Conservation (phyloP, 2,888 invertebrate genomes). For the Drosophila hawaiiensis region DNA sequence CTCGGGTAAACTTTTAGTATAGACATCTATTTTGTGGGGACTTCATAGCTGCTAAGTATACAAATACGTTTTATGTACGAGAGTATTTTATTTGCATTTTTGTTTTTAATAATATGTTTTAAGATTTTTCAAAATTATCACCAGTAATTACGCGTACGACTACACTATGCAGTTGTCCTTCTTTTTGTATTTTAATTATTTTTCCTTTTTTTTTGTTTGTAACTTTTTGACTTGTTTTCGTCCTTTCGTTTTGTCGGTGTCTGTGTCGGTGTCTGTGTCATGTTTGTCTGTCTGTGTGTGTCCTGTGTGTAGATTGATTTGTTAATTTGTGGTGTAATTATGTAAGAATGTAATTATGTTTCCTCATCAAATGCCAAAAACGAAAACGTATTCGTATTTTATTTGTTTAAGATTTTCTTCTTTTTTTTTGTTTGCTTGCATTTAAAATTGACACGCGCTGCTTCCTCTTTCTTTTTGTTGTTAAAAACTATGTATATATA, state of each 20-base stretch:
- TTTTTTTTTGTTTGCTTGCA: slow-evolving; percentile 38
- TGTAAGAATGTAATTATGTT: slow-evolving; percentile 60
- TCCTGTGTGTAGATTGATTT: slow-evolving; percentile 47
- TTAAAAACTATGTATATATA: slow-evolving; percentile 69
- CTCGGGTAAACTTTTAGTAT: slow-evolving; percentile 49
- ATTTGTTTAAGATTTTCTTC: slow-evolving; percentile 22
- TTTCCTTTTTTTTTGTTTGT: slow-evolving; percentile 20
- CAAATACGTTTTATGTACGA: slow-evolving; percentile 43
- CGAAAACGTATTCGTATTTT: slow-evolving; percentile 45
- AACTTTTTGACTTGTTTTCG: slow-evolving; percentile 32
- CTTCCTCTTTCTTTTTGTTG: slow-evolving; percentile 53
- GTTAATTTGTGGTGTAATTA: slow-evolving; percentile 81
- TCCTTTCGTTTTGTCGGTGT: slow-evolving; percentile 31
- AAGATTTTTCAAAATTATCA: slow-evolving; percentile 83
- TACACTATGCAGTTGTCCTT: slow-evolving; percentile 80
- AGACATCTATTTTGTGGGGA: slow-evolving; percentile 72
- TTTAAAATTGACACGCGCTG: slow-evolving; percentile 78
- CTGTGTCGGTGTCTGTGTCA: slow-evolving; percentile 43
- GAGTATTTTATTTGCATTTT: slow-evolving; percentile 40
- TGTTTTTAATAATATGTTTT: slow-evolving; percentile 49
- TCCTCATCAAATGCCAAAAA: slow-evolving; percentile 50
- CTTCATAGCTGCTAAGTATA: slow-evolving; percentile 66
- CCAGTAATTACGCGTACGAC: slow-evolving; percentile 84
- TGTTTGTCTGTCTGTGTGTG: slow-evolving; percentile 51
- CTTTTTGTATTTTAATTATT: slow-evolving; percentile 3